Conservation (phyloP, 2,113 vertebrate species). For the Tamias sibiricus region DNA sequence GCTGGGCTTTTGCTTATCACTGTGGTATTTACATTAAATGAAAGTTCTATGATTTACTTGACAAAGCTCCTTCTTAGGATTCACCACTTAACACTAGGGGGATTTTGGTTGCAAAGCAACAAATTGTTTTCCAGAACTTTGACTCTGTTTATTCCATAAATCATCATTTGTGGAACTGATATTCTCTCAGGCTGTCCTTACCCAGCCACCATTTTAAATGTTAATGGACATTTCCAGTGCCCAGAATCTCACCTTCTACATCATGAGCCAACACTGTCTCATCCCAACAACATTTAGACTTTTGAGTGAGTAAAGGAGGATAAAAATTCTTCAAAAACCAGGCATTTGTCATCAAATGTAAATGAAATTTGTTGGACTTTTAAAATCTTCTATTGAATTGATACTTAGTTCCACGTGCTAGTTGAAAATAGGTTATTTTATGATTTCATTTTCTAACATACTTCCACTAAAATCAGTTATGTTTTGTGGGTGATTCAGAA, state of each 20-base stretch:
- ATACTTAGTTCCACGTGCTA: not conserved
- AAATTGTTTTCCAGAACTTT: not conserved
- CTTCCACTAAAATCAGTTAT: not conserved
- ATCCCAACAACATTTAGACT: not conserved
- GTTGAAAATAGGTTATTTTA: not conserved
- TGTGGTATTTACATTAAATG: not conserved
- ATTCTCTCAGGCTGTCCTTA: not conserved
- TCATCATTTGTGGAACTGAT: not conserved
- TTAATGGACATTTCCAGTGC: not conserved
- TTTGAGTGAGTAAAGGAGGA: not conserved
- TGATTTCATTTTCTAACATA: not conserved
- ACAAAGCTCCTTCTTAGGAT: not conserved
- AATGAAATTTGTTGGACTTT: not conserved
- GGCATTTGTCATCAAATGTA: not conserved
- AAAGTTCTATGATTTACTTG: not conserved
- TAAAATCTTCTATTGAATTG: not conserved
- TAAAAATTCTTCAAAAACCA: not conserved
- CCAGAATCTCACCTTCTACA: fast-evolving
- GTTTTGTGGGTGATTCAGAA: not conserved
- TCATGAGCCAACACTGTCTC: not conserved
- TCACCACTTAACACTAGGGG: not conserved
- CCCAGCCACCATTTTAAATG: not conserved
- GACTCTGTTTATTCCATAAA: not conserved
- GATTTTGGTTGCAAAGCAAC: not conserved
- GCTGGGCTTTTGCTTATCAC: not conserved